Conservation (phyloP, 1,140 invertebrate species). For the Pseudomyrmex concolor region DNA sequence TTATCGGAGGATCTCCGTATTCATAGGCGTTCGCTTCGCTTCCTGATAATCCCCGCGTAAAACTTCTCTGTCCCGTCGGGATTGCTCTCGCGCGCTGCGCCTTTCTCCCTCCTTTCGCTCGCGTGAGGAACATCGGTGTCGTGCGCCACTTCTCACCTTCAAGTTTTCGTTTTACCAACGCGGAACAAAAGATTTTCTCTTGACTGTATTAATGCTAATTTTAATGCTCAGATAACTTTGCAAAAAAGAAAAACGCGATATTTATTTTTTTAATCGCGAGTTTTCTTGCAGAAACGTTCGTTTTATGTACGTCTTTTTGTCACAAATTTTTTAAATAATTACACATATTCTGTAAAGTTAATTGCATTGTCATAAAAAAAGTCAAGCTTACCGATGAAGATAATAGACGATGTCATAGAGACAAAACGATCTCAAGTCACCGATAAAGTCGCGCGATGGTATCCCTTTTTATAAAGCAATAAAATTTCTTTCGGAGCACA, state of each 20-base stretch:
- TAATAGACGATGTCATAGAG: not conserved
- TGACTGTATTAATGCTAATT: conserved; percentile 10
- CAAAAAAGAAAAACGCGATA: not conserved
- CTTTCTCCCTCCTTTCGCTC: conserved; percentile 56
- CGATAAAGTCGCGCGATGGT: no score
- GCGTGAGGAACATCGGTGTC: conserved; percentile 51
- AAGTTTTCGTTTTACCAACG: conserved; percentile 39
- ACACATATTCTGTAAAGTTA: not conserved
- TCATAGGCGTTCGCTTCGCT: conserved; percentile 76
- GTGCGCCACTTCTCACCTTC: conserved; percentile 50
- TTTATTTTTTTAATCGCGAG: not conserved
- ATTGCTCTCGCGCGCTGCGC: conserved; percentile 71
- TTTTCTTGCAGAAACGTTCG: not conserved
- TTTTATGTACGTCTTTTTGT: not conserved
- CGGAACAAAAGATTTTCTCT: conserved; percentile 15
- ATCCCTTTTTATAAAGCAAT: not conserved
- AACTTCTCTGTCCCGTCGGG: conserved; percentile 74
- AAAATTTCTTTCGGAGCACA: not conserved
- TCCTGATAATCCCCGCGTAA: conserved; percentile 79
- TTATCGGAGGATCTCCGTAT: conserved; percentile 77
- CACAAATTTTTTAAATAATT: no score
- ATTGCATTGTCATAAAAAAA: not conserved
- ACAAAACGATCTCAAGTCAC: no score
- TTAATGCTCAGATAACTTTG: not conserved
- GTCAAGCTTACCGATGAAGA: not conserved